Evolutionary conservation across 1,140 invertebrate species (phyloP), one percentile per base, ranked within the genome.

Genomic region (Conus ventricosus): DNA sequence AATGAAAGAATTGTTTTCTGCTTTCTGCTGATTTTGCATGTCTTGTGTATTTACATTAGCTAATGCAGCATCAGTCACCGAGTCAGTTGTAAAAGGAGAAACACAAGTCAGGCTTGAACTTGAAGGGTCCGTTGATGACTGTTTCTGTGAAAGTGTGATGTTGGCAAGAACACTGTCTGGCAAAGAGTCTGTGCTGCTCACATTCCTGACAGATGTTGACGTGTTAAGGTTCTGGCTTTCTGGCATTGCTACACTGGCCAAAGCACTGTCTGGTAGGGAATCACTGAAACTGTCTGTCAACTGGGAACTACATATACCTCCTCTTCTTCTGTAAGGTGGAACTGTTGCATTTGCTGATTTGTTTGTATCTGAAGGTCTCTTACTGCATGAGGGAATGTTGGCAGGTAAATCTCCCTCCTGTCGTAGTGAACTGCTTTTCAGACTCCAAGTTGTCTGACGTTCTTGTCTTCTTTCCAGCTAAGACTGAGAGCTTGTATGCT

Each of bases 241-340:
- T 80, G 75, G 75, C 51, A 78, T 78, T 13, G 5, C 71, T 27
- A 87, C 57, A 15, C 71, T 78, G 20, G 54, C 85, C 75, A 87
- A 27, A 57, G 53, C 71, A 55, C 51, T 78, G 85, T 87, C 85
- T 25, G 85, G 20, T 20, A 71, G 6, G 13, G 67, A 71, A 23
- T 71, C 67, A 71, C 67, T 71, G 67, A 71, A 71, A n/a, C 57
- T 63, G 25, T 54, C 25, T 4, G 5, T 84, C 55, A 63, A 15
- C 13, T 80, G 78, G 0, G 20, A 71, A n/a, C 67, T 71, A 23
- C 67, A 20, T 20, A 0, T 23, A 23, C 67, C 20, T 71, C 0
- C 20, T 13, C 4, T n/a, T 71, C 20, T 71, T 23, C 67, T 71
- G 23, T n/a, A 23, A 20, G 23, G 20, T 71, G 15, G 67, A 23